A percentile compares a stretch with the other conserved stretches of the same genome.
Evolutionary conservation across 2,113 vertebrate genomes (phyloP).

Genomic region (Litocranius walleri): DNA sequence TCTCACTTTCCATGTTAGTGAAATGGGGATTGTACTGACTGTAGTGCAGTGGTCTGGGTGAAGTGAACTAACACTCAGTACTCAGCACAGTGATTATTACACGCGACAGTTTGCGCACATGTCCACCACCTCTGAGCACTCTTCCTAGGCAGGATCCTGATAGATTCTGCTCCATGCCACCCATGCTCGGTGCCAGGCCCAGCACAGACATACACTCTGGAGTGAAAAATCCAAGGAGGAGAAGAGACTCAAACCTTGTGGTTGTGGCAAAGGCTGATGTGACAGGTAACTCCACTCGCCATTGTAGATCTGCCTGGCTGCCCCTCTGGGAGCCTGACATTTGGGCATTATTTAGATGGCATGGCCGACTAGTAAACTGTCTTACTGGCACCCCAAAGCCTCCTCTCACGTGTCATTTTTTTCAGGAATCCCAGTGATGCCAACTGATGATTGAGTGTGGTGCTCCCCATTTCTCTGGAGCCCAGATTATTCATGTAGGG

Average conservation of each 20-base stretch:
- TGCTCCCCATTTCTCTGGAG: background rate
- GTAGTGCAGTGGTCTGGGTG: rapidly evolving
- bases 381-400: slow-evolving; percentile 37
- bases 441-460: background rate
- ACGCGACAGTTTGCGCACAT: rapidly evolving
- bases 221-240: background rate
- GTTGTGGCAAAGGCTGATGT: background rate
- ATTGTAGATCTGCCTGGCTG: slow-evolving; percentile 35
- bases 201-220: background rate
- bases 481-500: slow-evolving; percentile 34
- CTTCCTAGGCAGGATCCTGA: background rate
- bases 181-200: background rate
- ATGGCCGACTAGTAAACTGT: slow-evolving; percentile 41
- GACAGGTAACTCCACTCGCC: slow-evolving; percentile 40
- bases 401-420: background rate
- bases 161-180: no score
- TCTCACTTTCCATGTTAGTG: background rate
- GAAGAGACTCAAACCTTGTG: background rate
- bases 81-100: background rate
- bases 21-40: background rate
- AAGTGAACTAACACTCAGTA: background rate
- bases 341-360: slow-evolving; percentile 54
- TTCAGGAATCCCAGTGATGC: slow-evolving; percentile 29
- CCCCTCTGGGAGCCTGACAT: slow-evolving; percentile 50
- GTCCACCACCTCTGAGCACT: background rate